phyloP scores from a whole-genome alignment of 1,140 invertebrate species.

The Tetranychus urticae region DNA sequence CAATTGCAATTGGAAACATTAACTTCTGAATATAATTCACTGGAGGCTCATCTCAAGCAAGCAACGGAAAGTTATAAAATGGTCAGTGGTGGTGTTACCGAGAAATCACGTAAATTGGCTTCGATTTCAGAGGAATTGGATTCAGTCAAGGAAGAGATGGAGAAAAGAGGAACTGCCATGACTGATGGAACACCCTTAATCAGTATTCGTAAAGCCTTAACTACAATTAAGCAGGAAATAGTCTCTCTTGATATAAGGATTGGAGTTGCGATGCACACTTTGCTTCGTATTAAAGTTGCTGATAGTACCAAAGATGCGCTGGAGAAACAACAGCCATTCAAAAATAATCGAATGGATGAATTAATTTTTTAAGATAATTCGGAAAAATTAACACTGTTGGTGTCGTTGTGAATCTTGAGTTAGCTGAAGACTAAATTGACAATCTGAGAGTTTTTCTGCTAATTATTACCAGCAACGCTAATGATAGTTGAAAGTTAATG shows the following conservation, averaged over 20 bases:
- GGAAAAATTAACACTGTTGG: no score
- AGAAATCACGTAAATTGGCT: slow-evolving; percentile 48
- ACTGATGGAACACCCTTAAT: slow-evolving; percentile 75
- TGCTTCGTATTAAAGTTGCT: slow-evolving; percentile 34
- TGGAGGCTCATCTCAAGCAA: slow-evolving; percentile 38
- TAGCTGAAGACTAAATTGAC: no score
- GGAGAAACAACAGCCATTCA: neutral
- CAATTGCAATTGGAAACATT: slow-evolving; percentile 55
- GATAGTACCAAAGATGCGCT: neutral
- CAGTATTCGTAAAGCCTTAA: slow-evolving; percentile 62
- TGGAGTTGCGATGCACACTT: slow-evolving; percentile 51
- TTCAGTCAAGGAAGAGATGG: slow-evolving; percentile 67
- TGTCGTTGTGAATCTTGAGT: no score
- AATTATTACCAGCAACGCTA: no score
- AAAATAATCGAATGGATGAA: no score
- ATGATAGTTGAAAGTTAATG: no score
- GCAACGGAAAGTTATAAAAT: slow-evolving; percentile 41
- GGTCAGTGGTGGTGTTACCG: slow-evolving; percentile 48
- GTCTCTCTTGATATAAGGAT: slow-evolving; percentile 69
- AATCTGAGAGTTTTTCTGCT: no score
- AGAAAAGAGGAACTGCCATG: slow-evolving; percentile 69
- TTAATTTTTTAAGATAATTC: no score
- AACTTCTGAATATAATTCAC: slow-evolving; percentile 34
- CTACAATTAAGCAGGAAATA: slow-evolving; percentile 62
- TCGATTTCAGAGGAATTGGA: slow-evolving; percentile 52